Conservation (phyloP, 2,797 vertebrate genomes). For the Austrolebias charrua region DNA sequence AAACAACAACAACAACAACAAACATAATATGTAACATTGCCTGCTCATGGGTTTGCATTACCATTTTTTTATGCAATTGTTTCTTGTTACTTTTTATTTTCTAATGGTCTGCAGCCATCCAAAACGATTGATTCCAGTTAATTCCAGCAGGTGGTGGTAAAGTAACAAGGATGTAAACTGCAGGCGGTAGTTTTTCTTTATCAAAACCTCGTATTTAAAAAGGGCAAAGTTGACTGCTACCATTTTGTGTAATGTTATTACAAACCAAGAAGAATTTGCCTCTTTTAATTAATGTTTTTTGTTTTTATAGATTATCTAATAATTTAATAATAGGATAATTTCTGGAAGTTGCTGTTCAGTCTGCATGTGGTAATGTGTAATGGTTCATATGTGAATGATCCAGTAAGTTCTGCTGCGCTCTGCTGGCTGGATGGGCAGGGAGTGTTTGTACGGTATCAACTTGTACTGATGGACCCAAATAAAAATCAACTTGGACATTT, state of each 20-base stretch:
- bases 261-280: neutral
- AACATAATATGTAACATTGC: conserved; percentile 31
- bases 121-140: conserved; percentile 34
- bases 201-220: conserved; percentile 1
- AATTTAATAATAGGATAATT: conserved; percentile 15
- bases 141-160: conserved; percentile 52
- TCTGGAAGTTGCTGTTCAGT: conserved; percentile 26
- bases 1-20: conserved; percentile 47
- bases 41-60: conserved; percentile 47
- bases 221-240: neutral
- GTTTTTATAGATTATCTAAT: conserved; percentile 14
- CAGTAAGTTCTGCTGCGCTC: conserved; percentile 38
- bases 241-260: conserved; percentile 1
- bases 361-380: conserved; percentile 66
- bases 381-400: conserved; percentile 29
- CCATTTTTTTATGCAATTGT: conserved; percentile 75
- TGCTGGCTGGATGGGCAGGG: conserved; percentile 4
- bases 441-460: conserved; percentile 52
- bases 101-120: conserved; percentile 46
- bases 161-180: conserved; percentile 21
- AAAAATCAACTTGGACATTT: conserved; percentile 47
- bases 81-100: conserved; percentile 46
- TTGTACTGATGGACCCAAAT: conserved; percentile 59
- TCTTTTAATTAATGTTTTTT: conserved; percentile 2
- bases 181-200: conserved; percentile 18